Evolutionary conservation across 2,797 vertebrate genomes (phyloP), one percentile per base, ranked within the genome.

Genomic region (Microchirus variegatus): DNA sequence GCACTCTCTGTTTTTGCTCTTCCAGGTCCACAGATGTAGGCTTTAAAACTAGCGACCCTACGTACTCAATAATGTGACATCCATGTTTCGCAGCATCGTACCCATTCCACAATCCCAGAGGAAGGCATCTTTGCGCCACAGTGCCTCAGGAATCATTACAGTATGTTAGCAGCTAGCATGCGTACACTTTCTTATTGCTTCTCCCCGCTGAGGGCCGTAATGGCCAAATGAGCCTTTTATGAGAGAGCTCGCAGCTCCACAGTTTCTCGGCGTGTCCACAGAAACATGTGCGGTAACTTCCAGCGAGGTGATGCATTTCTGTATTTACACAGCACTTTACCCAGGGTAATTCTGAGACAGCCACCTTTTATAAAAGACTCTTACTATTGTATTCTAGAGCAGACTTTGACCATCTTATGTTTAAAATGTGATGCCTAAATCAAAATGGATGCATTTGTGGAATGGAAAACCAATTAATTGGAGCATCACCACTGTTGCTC

Each of bases 41-140:
- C 35, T 52, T 52, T 15, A 52, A 18, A 46, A 41, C 46, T 31
- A 40, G 47, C 54, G 48, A 66, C 65, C 52, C 55, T 60, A 60
- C 52, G 53, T 60, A 60, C 65, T 52, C 63, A 53, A 55, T 69
- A 61, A 73, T 73, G 66, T 76, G 55, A 69, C 62, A 74, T 76
- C 70, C 50, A 10, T 67, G 74, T 80, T 74, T 66, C 41, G 16
- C 14, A 15, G 59, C 47, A 3, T 15, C 53, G 41, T 9, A 47
- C 56, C 52, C 36, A 4, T 5, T 31, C 26, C 38, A 11, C 41
- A 10, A 3, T 36, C 62, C 56, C 47, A 0, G 18, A 67, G 65
- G 65, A 66, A 53, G 67, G 51, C 70, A 12, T 59, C 37, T 54
- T 38, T 59, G 48, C 1, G 4, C 55, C 37, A 47, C 44, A 59